Conservation (phyloP, 1,140 invertebrate genomes). For the Ceratosolen solmsi region DNA sequence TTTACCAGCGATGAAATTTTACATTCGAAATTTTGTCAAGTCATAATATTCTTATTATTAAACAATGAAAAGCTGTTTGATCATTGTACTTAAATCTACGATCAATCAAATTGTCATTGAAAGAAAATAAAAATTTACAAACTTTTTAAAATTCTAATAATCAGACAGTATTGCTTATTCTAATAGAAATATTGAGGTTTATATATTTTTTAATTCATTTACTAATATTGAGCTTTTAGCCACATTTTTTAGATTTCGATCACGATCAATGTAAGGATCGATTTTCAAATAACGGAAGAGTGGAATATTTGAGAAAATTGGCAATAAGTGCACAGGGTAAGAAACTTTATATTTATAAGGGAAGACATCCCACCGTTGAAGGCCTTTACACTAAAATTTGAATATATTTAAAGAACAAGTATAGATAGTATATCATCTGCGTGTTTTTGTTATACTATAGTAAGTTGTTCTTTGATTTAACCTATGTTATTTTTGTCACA, state of each 20-base stretch:
- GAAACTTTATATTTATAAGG: constrained; percentile 15
- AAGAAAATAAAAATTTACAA: too few relatives aligned
- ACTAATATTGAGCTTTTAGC: background rate
- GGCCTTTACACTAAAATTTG: background rate
- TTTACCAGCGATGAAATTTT: too few relatives aligned
- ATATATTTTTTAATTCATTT: background rate
- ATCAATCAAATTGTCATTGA: too few relatives aligned
- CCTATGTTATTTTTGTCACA: background rate
- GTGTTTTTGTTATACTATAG: background rate
- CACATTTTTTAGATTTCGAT: background rate
- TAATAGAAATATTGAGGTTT: background rate
- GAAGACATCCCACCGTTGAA: background rate
- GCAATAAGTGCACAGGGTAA: background rate
- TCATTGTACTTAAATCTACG: too few relatives aligned
- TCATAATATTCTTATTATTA: too few relatives aligned
- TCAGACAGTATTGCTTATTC: background rate
- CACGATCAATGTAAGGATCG: background rate
- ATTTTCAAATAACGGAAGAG: background rate
- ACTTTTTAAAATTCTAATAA: too few relatives aligned
- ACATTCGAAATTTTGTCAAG: too few relatives aligned
- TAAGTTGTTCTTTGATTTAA: background rate
- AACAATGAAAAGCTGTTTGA: too few relatives aligned
- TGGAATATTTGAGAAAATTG: background rate
- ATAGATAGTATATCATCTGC: background rate
- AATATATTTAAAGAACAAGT: background rate